Percentiles rank a stretch among this genome's conserved stretches.
phyloP scores from a whole-genome alignment of 2,797 vertebrate genomes.

The Notoglanidium macrostoma region DNA sequence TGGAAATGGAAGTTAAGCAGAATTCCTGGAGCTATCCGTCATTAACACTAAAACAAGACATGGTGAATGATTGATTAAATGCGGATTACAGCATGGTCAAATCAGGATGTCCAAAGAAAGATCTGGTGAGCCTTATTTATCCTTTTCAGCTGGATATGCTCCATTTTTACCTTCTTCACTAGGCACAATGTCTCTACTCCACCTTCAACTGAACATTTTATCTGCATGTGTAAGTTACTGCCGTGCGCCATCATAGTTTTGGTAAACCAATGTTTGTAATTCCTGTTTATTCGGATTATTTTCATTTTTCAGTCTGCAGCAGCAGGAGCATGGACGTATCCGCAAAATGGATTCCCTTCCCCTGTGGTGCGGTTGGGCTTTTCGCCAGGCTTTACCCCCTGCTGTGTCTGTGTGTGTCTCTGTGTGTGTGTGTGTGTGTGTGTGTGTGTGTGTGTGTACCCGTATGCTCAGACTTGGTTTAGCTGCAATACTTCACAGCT shows the following conservation, averaged over 20 bases:
- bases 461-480: conserved; percentile 70
- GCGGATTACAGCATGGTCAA: not conserved
- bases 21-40: not conserved
- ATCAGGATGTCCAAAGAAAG: not conserved
- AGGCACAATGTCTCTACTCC: not conserved
- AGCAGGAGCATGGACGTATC: conserved; percentile 32
- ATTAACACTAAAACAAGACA: not conserved
- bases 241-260: conserved; percentile 32
- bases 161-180: not conserved
- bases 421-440: conserved; percentile 33
- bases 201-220: not conserved
- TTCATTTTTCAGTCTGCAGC: conserved; percentile 50
- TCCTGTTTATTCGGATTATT: conserved; percentile 41
- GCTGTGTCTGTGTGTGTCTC: not conserved
- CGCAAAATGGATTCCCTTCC: conserved; percentile 35
- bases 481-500: conserved; percentile 67
- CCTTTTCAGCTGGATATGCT: not conserved
- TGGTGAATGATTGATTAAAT: not conserved
- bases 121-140: not conserved
- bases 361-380: conserved; percentile 63
- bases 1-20: not conserved
- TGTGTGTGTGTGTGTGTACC: no score
- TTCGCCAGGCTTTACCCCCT: conserved; percentile 63
- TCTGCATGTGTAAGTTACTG: not conserved
- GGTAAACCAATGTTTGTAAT: conserved; percentile 53